Percentiles rank a stretch among this genome's conserved stretches.
Evolutionary conservation across 2,888 invertebrate species (phyloP).

Genomic region (Xanthorhoe designata): DNA sequence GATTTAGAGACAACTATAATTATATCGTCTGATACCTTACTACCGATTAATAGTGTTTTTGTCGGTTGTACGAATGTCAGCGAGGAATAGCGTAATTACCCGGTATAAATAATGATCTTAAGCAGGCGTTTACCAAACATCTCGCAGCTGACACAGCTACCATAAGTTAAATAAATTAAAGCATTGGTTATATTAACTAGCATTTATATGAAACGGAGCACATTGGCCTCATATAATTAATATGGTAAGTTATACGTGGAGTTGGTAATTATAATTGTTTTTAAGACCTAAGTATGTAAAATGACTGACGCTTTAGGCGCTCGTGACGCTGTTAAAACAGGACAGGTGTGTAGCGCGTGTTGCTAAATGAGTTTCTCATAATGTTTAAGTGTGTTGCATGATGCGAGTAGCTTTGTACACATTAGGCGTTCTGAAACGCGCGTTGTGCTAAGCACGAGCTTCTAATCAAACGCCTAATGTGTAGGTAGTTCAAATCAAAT

Average conservation of each 20-base stretch:
- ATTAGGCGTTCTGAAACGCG: too few species aligned
- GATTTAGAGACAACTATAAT: slow-evolving; percentile 30
- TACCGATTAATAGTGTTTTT: slow-evolving; percentile 42
- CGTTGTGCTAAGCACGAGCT: too few species aligned
- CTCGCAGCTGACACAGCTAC: neutral
- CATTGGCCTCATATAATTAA: neutral
- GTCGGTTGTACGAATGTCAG: slow-evolving; percentile 35
- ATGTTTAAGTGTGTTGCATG: neutral
- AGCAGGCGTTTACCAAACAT: neutral
- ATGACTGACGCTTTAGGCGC: slow-evolving; percentile 10
- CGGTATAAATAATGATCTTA: slow-evolving; percentile 30
- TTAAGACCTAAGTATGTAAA: slow-evolving; percentile 1
- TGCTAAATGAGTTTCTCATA: slow-evolving; percentile 1
- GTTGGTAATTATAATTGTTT: slow-evolving; percentile 11
- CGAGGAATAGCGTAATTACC: slow-evolving; percentile 33
- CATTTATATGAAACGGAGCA: neutral
- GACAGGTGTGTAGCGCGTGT: slow-evolving; percentile 15
- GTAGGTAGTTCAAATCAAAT: too few species aligned
- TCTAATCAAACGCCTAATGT: too few species aligned
- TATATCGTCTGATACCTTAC: slow-evolving; percentile 34
- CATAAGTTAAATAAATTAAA: neutral
- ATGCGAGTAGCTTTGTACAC: neutral
- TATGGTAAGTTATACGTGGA: slow-evolving; percentile 4
- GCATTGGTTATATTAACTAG: neutral
- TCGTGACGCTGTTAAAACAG: slow-evolving; percentile 10